Conservation (phyloP, 2,113 vertebrate genomes). For the Lethenteron camtschaticum region DNA sequence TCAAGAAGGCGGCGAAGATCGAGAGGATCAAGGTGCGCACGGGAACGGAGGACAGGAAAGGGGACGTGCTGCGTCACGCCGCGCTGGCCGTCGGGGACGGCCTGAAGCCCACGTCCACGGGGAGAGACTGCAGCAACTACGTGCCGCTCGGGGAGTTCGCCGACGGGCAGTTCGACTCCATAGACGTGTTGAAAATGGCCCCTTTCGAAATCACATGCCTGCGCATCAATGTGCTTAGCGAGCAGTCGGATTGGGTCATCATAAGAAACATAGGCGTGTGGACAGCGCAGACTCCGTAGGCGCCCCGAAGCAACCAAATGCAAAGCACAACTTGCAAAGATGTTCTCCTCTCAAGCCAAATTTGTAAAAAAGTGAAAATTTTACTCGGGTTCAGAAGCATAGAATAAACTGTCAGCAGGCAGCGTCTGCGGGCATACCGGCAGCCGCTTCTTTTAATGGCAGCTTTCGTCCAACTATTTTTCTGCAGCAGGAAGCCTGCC, state of each 20-base stretch:
- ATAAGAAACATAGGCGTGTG: constrained; percentile 83
- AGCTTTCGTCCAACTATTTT: no score
- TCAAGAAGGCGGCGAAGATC: constrained; percentile 65
- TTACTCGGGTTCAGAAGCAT: no score
- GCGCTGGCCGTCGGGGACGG: constrained; percentile 73
- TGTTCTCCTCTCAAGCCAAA: no score
- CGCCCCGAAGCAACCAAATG: neutral
- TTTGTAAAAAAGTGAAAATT: no score
- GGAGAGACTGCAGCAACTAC: constrained; percentile 53
- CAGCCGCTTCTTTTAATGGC: no score
- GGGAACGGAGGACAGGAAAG: constrained; percentile 76
- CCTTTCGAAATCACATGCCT: constrained; percentile 73
- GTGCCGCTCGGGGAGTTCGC: constrained; percentile 73
- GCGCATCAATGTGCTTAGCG: constrained; percentile 65
- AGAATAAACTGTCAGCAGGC: no score
- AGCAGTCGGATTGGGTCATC: constrained; percentile 88
- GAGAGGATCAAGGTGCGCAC: constrained; percentile 69
- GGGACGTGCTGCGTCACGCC: constrained; percentile 72
- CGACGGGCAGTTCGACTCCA: constrained; percentile 72
- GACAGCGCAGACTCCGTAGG: constrained; percentile 41
- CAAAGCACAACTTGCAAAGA: no score
- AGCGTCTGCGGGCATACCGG: no score
- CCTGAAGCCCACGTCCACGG: constrained; percentile 40
- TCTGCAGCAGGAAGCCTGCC: no score
- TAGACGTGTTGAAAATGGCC: constrained; percentile 68